Percentiles rank a stretch among this genome's conserved stretches.
Conservation (phyloP, 2,797 vertebrate species). For the Alcedo atthis region DNA sequence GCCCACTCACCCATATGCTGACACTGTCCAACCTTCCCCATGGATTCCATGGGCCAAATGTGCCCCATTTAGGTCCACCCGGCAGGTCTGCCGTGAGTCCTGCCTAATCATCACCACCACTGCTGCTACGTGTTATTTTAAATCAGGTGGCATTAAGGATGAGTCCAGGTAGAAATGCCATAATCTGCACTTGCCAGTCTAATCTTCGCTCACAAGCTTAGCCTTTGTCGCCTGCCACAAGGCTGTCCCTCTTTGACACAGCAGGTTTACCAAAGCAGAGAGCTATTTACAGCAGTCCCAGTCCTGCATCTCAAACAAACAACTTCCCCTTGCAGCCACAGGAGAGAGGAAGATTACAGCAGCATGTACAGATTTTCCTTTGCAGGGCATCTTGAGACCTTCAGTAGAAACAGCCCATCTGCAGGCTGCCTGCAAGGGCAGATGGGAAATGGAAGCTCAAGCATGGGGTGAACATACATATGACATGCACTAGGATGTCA, state of each 20-base stretch:
- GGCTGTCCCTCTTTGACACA: slow-evolving; percentile 7
- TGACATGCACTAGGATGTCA: not conserved
- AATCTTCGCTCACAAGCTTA: slow-evolving; percentile 35
- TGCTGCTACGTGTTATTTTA: not conserved
- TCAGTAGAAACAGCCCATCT: not conserved
- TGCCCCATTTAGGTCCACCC: not conserved
- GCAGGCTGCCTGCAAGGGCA: not conserved
- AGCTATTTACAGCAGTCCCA: slow-evolving; percentile 21
- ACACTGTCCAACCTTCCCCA: not conserved
- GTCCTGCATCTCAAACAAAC: not conserved
- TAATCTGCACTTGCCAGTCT: slow-evolving; percentile 17
- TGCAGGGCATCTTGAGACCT: not conserved
- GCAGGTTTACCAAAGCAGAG: slow-evolving; percentile 10
- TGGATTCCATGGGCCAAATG: not conserved
- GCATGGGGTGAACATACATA: not conserved
- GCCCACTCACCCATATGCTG: not conserved
- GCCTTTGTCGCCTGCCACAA: not conserved
- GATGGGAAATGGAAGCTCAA: not conserved
- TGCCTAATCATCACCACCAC: not conserved
- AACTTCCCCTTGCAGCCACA: not conserved
- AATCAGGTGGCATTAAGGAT: slow-evolving; percentile 39
- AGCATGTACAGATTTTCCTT: not conserved
- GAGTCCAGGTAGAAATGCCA: slow-evolving; percentile 41
- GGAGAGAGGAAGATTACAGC: not conserved
- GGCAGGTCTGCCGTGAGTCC: not conserved